Evolutionary conservation across 2,888 invertebrate genomes (phyloP).

Genomic region (Drosophila nigritarsus): DNA sequence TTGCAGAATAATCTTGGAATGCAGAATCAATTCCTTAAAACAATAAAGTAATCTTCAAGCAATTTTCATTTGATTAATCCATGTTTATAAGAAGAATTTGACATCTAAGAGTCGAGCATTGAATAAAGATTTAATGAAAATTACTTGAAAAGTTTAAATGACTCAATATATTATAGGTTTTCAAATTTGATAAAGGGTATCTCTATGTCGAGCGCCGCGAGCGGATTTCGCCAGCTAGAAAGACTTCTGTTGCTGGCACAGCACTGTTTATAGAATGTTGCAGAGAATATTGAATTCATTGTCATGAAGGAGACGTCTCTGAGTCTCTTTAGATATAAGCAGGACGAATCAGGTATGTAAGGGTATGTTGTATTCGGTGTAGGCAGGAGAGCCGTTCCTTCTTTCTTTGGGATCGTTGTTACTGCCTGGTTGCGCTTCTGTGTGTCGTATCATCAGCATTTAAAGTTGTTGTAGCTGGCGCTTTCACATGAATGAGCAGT

Average conservation of each 20-base stretch:
- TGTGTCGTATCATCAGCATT: constrained; percentile 45
- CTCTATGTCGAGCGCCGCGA: not conserved
- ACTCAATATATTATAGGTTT: no score
- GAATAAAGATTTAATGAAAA: not conserved
- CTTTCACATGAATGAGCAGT: constrained; percentile 52
- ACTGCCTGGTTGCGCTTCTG: constrained; percentile 20
- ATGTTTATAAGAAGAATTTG: not conserved
- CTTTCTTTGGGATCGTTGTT: constrained; percentile 1
- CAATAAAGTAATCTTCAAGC: not conserved
- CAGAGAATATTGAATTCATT: not conserved
- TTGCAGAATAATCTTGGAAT: not conserved
- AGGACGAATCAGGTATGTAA: not conserved
- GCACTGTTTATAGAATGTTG: not conserved
- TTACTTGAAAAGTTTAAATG: not conserved
- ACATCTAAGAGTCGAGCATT: not conserved
- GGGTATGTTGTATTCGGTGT: not conserved
- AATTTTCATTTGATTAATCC: not conserved
- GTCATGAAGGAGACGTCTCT: not conserved
- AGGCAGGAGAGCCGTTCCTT: not conserved
- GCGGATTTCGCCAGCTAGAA: not conserved
- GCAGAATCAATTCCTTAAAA: not conserved
- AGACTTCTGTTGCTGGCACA: not conserved
- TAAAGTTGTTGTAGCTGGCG: constrained; percentile 50
- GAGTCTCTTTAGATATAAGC: not conserved
- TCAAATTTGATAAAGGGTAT: constrained; percentile 6